A percentile compares a stretch with the other conserved stretches of the same genome.
Evolutionary conservation across 2,113 vertebrate species (phyloP).

Genomic region (Neoarius graeffei): DNA sequence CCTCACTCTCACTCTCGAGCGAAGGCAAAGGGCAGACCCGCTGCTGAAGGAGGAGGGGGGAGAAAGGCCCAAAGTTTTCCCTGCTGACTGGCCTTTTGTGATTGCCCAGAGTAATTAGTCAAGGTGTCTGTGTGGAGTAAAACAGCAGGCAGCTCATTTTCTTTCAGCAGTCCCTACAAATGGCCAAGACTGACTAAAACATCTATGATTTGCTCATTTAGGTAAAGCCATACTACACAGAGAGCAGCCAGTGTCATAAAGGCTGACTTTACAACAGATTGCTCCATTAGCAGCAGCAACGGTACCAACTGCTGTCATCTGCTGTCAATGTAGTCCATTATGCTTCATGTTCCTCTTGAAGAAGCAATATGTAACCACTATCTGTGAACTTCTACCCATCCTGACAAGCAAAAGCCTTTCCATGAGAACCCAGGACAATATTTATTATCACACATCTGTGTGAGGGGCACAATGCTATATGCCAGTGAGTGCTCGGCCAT

Average conservation of each 20-base stretch:
- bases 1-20: conserved; percentile 18
- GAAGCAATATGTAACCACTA: conserved; percentile 8
- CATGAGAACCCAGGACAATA: no score
- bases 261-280: conserved; percentile 14
- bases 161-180: conserved; percentile 22
- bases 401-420: no score
- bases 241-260: conserved; percentile 14
- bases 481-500: no score
- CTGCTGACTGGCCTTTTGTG: conserved; percentile 43
- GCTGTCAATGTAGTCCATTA: conserved; percentile 21
- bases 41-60: conserved; percentile 20
- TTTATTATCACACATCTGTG: no score
- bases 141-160: conserved; percentile 46
- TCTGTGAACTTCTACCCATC: no score
- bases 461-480: no score
- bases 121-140: conserved; percentile 40
- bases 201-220: conserved; percentile 36
- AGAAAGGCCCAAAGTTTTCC: conserved; percentile 25
- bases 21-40: conserved; percentile 15
- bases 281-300: conserved; percentile 25
- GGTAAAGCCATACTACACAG: conserved; percentile 4
- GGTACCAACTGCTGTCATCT: conserved; percentile 32
- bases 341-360: conserved; percentile 15
- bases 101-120: conserved; percentile 44
- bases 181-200: conserved; percentile 26